Evolutionary conservation across 2,888 invertebrate genomes (phyloP).

Genomic region (Drosophila parthenogenetica): DNA sequence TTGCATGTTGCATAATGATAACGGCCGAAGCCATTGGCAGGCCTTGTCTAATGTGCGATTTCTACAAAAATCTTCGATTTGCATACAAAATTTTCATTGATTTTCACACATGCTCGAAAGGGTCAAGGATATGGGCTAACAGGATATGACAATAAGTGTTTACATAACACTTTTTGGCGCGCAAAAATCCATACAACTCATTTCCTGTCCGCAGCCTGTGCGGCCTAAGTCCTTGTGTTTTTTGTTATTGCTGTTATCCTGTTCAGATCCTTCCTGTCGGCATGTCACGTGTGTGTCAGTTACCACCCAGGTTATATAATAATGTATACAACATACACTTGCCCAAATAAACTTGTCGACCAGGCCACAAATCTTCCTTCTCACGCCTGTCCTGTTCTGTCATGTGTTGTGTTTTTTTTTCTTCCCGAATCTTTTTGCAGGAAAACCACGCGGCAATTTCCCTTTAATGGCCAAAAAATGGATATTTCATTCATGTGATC

Average conservation of each 20-base stretch:
- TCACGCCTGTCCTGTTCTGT: conserved; percentile 60
- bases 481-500: conserved; percentile 57
- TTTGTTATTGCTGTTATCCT: conserved; percentile 9
- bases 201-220: conserved; percentile 38
- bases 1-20: conserved; percentile 54
- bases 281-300: conserved; percentile 65
- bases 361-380: conserved; percentile 64
- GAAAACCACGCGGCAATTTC: conserved; percentile 55
- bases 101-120: conserved; percentile 62
- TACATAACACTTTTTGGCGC: conserved; percentile 71
- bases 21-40: conserved; percentile 45
- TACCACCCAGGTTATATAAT: conserved; percentile 70
- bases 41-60: conserved; percentile 71
- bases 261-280: conserved; percentile 53
- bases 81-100: conserved; percentile 43
- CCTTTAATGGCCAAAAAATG: conserved; percentile 48
- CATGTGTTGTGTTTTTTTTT: background rate
- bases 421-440: background rate
- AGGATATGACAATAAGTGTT: conserved; percentile 50
- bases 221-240: conserved; percentile 10
- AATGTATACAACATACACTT: conserved; percentile 40
- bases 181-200: conserved; percentile 61
- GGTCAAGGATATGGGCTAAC: conserved; percentile 59
- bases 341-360: conserved; percentile 58
- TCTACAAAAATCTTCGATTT: conserved; percentile 52